phyloP scores from a whole-genome alignment of 2,888 invertebrate genomes.

The Calliphora vomitoria region DNA sequence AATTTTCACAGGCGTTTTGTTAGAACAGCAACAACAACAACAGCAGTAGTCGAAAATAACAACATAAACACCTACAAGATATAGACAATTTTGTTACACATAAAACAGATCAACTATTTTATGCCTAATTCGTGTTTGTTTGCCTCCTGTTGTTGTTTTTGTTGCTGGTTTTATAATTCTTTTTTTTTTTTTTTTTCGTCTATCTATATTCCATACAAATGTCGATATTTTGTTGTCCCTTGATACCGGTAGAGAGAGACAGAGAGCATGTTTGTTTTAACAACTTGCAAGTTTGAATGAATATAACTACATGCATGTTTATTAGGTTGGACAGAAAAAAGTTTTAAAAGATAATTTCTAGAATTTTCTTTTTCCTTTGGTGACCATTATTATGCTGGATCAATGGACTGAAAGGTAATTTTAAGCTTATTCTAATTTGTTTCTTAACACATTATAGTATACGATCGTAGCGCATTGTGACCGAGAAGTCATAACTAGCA shows the following conservation, averaged over 20 bases:
- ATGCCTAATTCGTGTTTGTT: constrained; percentile 70
- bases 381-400: no score
- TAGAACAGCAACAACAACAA: constrained; percentile 50
- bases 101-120: constrained; percentile 68
- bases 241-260: not conserved
- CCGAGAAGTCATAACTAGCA: no score
- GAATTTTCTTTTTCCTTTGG: no score
- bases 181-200: not conserved
- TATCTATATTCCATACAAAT: not conserved
- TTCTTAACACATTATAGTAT: no score
- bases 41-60: constrained; percentile 52
- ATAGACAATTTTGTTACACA: constrained; percentile 72
- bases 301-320: no score
- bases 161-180: not conserved
- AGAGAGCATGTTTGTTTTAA: not conserved
- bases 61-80: constrained; percentile 73
- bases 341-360: no score
- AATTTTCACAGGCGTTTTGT: constrained; percentile 36
- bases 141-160: constrained; percentile 30
- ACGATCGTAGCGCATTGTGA: no score
- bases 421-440: no score
- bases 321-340: no score
- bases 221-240: constrained; percentile 31
- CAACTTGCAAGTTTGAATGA: not conserved
- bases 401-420: no score